Percentiles rank a stretch among this genome's conserved stretches.
Conservation (phyloP, 1,140 invertebrate genomes). For the Trichomalopsis sarcophagae region DNA sequence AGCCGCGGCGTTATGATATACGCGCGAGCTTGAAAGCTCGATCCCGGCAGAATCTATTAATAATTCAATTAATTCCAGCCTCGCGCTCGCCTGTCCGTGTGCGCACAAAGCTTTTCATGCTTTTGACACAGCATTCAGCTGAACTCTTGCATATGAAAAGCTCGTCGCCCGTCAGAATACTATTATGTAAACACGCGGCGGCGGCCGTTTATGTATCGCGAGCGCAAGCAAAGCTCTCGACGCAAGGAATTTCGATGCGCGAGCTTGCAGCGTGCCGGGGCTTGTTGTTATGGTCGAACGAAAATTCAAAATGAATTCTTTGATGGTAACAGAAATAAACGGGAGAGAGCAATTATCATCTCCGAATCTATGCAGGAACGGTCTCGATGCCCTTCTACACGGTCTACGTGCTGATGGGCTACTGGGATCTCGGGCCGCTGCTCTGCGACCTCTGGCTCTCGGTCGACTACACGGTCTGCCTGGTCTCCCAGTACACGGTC, state of each 20-base stretch:
- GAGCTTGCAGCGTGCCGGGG: too few species aligned
- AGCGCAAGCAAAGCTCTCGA: too few species aligned
- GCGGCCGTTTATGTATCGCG: neutral
- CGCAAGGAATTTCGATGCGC: neutral
- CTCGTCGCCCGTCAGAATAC: neutral
- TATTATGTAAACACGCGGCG: neutral
- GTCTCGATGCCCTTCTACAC: slow-evolving; percentile 97
- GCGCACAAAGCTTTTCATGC: neutral
- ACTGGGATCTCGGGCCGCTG: slow-evolving; percentile 97
- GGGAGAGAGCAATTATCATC: too few species aligned
- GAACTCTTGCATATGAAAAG: neutral
- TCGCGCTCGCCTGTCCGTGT: neutral
- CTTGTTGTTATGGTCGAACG: too few species aligned
- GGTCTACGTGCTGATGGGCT: slow-evolving; percentile 95
- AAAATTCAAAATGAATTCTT: neutral
- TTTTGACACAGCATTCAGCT: neutral
- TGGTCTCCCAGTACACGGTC: slow-evolving; percentile 99
- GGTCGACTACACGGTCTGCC: slow-evolving; percentile 98
- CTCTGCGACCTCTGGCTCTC: slow-evolving; percentile 99
- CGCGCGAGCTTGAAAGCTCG: too few species aligned
- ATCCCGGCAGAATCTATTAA: neutral
- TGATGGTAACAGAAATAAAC: neutral
- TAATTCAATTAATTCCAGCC: neutral
- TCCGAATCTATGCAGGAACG: slow-evolving; percentile 79
- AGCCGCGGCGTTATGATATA: neutral